These are phyloP conservation scores for Ciconia stormi DNA, from an alignment of 2,113 vertebrate genomes.

Conservation along the genomic window DNA sequence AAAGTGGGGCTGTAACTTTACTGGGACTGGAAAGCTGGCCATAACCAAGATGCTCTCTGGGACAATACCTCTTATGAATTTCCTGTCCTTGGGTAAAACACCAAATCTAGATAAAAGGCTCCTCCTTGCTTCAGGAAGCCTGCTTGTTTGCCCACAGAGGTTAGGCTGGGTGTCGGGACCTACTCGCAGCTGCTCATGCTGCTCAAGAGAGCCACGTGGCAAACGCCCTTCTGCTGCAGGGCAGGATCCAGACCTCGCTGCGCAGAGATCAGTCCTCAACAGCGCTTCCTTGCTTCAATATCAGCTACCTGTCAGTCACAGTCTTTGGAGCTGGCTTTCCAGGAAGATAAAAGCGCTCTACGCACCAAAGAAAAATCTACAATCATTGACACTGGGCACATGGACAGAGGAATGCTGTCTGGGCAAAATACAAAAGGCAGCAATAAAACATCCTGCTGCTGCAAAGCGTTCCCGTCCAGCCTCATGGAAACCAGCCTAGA, in stretches of 20 bases:
- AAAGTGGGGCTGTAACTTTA: not conserved
- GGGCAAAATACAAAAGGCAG: slow-evolving; percentile 35
- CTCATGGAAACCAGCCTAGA: slow-evolving; percentile 13
- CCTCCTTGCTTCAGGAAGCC: not conserved
- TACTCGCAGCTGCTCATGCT: not conserved
- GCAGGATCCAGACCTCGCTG: not conserved
- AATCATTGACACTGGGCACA: not conserved
- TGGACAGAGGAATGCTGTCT: slow-evolving; percentile 5
- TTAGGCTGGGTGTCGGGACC: not conserved
- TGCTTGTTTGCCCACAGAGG: not conserved
- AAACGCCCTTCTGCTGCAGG: not conserved
- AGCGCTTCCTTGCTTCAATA: not conserved
- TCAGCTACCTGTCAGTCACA: not conserved
- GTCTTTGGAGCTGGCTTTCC: not conserved
- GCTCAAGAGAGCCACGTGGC: fast-evolving
- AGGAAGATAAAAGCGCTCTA: not conserved
- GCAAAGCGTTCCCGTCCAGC: not conserved
- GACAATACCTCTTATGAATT: not conserved
- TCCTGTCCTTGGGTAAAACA: not conserved
- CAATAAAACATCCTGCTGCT: slow-evolving; percentile 26
- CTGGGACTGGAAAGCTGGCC: not conserved
- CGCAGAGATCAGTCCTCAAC: fast-evolving
- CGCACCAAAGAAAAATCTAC: not conserved
- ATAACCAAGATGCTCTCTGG: not conserved
- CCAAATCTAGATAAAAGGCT: not conserved